A percentile compares a stretch with the other conserved stretches of the same genome.
Conservation (phyloP, 2,113 vertebrate genomes). For the Hoplias malabaricus region DNA sequence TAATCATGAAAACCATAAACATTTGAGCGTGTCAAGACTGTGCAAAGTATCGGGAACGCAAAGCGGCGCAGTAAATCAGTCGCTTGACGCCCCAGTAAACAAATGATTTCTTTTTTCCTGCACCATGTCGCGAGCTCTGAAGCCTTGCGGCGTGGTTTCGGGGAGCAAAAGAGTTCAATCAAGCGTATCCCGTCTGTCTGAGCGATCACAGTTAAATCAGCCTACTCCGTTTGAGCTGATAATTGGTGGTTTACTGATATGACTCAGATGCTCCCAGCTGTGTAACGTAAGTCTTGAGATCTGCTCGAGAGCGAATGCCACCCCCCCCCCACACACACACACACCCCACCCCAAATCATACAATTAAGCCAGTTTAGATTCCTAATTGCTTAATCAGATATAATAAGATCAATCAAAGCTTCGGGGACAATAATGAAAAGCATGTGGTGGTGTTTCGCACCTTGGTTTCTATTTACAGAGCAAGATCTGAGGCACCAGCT, state of each 20-base stretch:
- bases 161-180: slow-evolving; percentile 17
- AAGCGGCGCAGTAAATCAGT: slow-evolving; percentile 5
- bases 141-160: slow-evolving; percentile 17
- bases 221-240: slow-evolving; percentile 27
- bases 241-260: slow-evolving; percentile 31
- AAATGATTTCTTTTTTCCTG: slow-evolving; percentile 19
- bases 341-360: slow-evolving; percentile 15
- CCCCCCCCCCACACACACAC: no score
- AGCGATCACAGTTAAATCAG: slow-evolving; percentile 9
- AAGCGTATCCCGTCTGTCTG: slow-evolving; percentile 13
- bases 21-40: slow-evolving; percentile 53
- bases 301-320: slow-evolving; percentile 17
- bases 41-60: slow-evolving; percentile 32
- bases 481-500: slow-evolving; percentile 76
- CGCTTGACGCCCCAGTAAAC: slow-evolving; percentile 15
- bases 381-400: slow-evolving; percentile 12
- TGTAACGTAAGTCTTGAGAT: slow-evolving; percentile 8
- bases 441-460: no score
- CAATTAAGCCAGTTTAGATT: slow-evolving; percentile 27
- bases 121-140: not conserved
- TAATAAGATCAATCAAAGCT: not conserved
- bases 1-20: slow-evolving; percentile 46
- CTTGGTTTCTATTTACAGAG: slow-evolving; percentile 69
- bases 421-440: slow-evolving; percentile 68
- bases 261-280: slow-evolving; percentile 35